Evolutionary conservation across 2,113 vertebrate genomes (phyloP), one percentile per base, ranked within the genome.

Genomic region (Macrotus californicus): DNA sequence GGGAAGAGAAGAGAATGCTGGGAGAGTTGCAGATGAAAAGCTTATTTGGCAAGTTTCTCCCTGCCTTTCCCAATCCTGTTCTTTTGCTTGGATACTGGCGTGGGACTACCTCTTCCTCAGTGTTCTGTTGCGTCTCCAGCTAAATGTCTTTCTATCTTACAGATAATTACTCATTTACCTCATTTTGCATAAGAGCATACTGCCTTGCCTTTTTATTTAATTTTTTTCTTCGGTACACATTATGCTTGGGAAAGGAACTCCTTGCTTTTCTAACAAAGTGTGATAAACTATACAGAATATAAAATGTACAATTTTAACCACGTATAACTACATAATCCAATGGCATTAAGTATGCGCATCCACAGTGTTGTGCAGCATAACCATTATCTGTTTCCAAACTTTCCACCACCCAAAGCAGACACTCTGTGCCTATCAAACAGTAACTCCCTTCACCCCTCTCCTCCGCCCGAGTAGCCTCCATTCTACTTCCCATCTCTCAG

Each of bases 241-340:
- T 54, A 91, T 69, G 19, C 64, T 59, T 86, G 61, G 59, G 64
- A 87, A 94, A 67, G 46, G 12, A 93, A 77, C n/a, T 76, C n/a
- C 6, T 82, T 88, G 77, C 19, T 16, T 41, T 84, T 75, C n/a
- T 31, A 81, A 66, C 41, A 79, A 43, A 52, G 39, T 41, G 4
- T 83, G 69, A 21, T n/a, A 79, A 79, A 83, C 89, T 29, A 75
- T 15, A 87, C 1, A 52, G 52, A 93, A 36, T 3, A 19, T 41
- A 61, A 84, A 70, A 85, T 75, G 80, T 56, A 48, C 2, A 5
- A 13, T 50, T 66, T 83, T 48, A 92, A 75, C 39, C 10, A 72
- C 41, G 77, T 83, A 72, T 66, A 75, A 79, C 19, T 39, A 4
- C 31, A 75, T 34, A 48, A 11, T 54, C 70, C 34, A 87, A n/a